Conservation (phyloP, 2,797 vertebrate genomes). For the Crocodylus rhombifer region DNA sequence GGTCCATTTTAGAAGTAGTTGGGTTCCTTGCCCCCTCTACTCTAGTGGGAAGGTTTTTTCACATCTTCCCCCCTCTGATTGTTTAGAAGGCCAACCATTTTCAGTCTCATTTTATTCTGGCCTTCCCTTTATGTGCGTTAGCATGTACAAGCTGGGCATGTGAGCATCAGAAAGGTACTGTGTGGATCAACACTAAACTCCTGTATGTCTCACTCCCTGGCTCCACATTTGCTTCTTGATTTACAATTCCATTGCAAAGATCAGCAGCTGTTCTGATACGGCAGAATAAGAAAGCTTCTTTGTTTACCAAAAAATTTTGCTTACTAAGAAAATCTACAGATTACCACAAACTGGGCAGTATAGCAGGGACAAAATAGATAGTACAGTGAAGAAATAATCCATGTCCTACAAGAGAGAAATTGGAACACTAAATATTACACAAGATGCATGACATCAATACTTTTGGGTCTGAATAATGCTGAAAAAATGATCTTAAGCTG, state of each 20-base stretch:
- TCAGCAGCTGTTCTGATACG: neutral
- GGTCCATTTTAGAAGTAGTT: neutral
- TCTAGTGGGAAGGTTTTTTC: constrained; percentile 43
- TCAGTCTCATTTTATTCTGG: too few species aligned
- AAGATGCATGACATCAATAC: too few species aligned
- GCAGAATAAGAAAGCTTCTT: neutral
- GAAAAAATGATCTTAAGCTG: neutral
- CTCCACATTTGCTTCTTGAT: neutral
- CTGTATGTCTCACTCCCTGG: neutral
- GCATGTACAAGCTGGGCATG: neutral
- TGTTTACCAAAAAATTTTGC: neutral
- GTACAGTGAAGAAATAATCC: neutral
- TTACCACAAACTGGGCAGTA: neutral
- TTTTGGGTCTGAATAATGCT: neutral
- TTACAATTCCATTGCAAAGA: neutral
- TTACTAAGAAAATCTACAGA: neutral
- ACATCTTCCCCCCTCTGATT: constrained; percentile 25
- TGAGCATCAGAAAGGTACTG: neutral
- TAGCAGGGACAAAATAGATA: neutral
- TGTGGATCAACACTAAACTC: neutral
- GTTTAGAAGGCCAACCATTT: too few species aligned
- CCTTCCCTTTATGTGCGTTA: neutral
- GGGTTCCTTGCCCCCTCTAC: constrained; percentile 40
- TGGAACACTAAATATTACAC: neutral
- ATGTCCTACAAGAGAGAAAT: neutral